phyloP scores from a whole-genome alignment of 64 coral and sea anemone species.

The Orbicella faveolata region DNA sequence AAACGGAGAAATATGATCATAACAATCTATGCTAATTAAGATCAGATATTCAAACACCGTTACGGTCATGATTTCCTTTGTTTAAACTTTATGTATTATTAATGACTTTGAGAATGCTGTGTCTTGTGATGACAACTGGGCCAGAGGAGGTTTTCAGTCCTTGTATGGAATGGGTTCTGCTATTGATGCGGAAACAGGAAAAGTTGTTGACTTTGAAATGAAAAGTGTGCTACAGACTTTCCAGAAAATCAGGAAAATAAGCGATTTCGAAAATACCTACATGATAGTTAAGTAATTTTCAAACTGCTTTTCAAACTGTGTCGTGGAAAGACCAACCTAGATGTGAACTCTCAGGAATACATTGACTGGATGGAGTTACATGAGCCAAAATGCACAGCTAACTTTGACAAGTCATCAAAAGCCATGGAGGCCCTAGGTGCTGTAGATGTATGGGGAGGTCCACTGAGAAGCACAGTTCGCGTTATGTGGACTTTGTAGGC shows the following conservation, averaged over 20 bases:
- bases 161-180: slow-evolving; percentile 49
- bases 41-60: no score
- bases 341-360: slow-evolving; percentile 49
- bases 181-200: slow-evolving; percentile 47
- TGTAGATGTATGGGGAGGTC: slow-evolving; percentile 33
- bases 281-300: no score
- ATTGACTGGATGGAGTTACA: slow-evolving; percentile 53
- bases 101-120: no score
- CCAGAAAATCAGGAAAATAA: no score
- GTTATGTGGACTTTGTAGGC: no score
- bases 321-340: slow-evolving; percentile 20
- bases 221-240: slow-evolving; percentile 44
- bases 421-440: slow-evolving; percentile 55
- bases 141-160: slow-evolving; percentile 36
- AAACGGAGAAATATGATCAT: no score
- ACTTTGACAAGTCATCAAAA: background rate
- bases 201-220: background rate
- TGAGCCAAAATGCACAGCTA: slow-evolving; percentile 15
- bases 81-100: no score
- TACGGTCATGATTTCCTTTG: no score
- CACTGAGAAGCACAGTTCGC: background rate
- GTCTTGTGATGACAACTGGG: no score
- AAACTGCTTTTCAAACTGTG: background rate
- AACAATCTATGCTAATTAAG: no score
- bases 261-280: no score